Percentiles rank a stretch among this genome's conserved stretches.
Evolutionary conservation across 2,113 vertebrate genomes (phyloP).

Genomic region (Sprattus sprattus): DNA sequence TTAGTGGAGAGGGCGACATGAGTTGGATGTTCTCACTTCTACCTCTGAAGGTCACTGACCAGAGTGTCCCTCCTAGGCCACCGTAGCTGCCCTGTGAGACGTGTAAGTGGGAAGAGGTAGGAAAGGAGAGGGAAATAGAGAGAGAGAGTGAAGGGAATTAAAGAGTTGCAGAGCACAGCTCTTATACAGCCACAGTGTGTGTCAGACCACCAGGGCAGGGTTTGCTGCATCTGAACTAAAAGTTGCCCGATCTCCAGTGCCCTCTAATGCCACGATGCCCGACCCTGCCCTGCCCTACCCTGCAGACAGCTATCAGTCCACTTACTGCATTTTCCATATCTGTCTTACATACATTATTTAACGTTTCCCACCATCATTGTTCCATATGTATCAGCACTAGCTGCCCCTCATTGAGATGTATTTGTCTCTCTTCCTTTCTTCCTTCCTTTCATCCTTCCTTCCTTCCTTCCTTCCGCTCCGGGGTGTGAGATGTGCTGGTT

Average conservation of each 20-base stretch:
- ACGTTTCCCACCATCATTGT: background rate
- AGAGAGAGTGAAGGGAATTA: background rate
- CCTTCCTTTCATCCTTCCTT: background rate
- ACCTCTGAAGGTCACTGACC: constrained; percentile 39
- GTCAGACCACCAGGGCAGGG: background rate
- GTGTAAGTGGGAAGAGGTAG: background rate
- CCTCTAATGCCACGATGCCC: background rate
- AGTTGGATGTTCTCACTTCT: constrained; percentile 18
- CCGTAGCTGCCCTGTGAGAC: background rate
- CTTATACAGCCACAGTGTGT: background rate
- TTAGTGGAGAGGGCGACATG: constrained; percentile 41
- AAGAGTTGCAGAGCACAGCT: background rate
- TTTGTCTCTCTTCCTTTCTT: background rate
- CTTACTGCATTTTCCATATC: background rate
- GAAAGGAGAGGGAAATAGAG: constrained; percentile 30
- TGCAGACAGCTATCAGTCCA: background rate
- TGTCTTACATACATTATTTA: background rate
- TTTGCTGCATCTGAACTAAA: background rate
- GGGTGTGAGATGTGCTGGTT: background rate
- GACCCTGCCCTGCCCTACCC: background rate
- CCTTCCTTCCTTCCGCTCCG: background rate
- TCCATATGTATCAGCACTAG: background rate
- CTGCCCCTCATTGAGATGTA: background rate
- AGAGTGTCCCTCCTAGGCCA: constrained; percentile 28
- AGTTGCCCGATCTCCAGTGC: background rate